phyloP scores from a whole-genome alignment of 2,113 vertebrate species.

The Peromyscus maniculatus region DNA sequence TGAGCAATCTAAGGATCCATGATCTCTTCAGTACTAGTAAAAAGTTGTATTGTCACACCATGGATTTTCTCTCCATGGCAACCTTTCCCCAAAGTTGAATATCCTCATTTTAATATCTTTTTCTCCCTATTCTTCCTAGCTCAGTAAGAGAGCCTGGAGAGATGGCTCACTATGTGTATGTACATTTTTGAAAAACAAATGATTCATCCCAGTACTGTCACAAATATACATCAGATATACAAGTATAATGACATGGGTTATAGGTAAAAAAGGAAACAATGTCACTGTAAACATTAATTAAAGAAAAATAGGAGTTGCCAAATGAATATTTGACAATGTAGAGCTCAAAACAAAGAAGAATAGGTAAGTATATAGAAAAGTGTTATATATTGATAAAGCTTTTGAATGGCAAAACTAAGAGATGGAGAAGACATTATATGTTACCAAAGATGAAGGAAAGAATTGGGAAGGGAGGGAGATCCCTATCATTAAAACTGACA shows the following conservation, averaged over 20 bases:
- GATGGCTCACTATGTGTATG: not conserved
- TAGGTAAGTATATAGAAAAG: not conserved
- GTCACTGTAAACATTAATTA: not conserved
- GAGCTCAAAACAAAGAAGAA: not conserved
- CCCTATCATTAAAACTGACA: not conserved
- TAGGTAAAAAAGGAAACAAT: not conserved
- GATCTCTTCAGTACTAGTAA: not conserved
- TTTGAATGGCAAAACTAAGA: not conserved
- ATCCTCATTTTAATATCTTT: not conserved
- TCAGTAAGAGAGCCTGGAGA: not conserved
- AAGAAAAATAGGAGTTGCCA: not conserved
- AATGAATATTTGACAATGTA: not conserved
- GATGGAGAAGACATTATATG: not conserved
- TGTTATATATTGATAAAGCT: not conserved
- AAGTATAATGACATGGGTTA: not conserved
- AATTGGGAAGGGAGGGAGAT: not conserved
- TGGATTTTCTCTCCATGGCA: not conserved
- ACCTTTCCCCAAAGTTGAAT: not conserved
- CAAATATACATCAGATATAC: not conserved
- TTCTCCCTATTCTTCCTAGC: not conserved
- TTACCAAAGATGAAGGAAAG: not conserved
- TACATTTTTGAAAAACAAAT: not conserved
- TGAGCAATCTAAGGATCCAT: not conserved
- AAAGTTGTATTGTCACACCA: not conserved
- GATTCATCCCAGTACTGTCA: not conserved